A percentile compares a stretch with the other conserved stretches of the same genome.
Evolutionary conservation across 2,113 vertebrate species (phyloP).

Genomic region (Megalops atlanticus): DNA sequence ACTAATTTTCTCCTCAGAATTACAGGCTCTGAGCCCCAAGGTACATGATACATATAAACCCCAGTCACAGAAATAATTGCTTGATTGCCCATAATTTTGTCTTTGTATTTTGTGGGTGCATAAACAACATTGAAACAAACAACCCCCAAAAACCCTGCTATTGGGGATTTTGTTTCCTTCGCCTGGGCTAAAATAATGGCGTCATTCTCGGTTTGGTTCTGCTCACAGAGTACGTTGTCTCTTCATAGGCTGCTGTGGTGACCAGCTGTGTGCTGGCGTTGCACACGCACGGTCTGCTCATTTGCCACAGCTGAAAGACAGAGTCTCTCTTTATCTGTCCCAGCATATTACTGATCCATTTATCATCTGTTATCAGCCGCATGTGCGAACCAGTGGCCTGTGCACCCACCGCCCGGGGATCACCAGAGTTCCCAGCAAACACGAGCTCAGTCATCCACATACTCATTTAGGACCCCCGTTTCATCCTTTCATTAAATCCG

Average conservation of each 20-base stretch:
- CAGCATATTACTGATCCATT: constrained; percentile 21
- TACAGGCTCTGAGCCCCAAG: not conserved
- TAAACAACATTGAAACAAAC: not conserved
- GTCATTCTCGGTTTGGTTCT: constrained; percentile 11
- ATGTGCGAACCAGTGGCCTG: not conserved
- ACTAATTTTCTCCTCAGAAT: too few species aligned
- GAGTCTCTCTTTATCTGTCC: constrained; percentile 20
- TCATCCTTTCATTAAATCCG: not conserved
- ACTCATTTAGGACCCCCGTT: not conserved
- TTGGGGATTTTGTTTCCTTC: not conserved
- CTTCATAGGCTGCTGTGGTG: not conserved
- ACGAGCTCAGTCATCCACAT: not conserved
- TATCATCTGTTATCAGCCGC: constrained; percentile 22
- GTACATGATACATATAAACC: not conserved
- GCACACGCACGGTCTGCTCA: not conserved
- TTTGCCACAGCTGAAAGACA: constrained; percentile 8
- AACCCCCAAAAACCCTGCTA: not conserved
- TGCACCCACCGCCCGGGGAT: not conserved
- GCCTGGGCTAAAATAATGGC: not conserved
- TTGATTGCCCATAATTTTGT: not conserved
- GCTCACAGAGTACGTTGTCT: too few species aligned
- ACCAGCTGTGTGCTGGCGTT: constrained; percentile 18
- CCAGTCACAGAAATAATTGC: not conserved
- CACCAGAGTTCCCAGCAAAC: not conserved
- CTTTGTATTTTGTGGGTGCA: not conserved